Base-by-base conservation (phyloP, 2,797 vertebrate species). In the Syngnathus acus region DNA sequence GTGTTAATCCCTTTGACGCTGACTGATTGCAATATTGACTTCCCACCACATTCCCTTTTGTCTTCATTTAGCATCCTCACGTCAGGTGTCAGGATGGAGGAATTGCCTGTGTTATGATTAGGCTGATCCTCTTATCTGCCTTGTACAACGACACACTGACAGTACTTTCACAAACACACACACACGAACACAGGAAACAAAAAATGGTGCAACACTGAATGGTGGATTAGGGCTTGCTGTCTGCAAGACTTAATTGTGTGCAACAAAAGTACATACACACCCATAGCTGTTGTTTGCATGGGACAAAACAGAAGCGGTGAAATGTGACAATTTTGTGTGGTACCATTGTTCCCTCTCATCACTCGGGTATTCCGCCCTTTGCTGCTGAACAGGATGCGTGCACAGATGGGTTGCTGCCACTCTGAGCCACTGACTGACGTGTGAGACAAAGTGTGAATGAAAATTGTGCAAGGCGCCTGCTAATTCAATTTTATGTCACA, bases 401-500 rank as follows among this genome's bases (percentile, higher is more conserved):
- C 71, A 74, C 79, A 85, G 80, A 87, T 66, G 75, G 72, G 64
- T 47, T 16, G 16, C 68, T 74, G 82, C 74, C 76, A 75, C 74
- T 75, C 84, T 73, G 70, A 66, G 74, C 62, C 21, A 64, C 40
- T 68, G 66, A 75, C 73, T 81, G 82, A 70, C 6, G 72, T 82
- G 74, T 82, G 76, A 85, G 80, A 84, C 77, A 55, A 81, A 72
- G 82, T 82, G 84, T 75, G 78, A 86, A 82, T 70, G 76, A 72
- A 82, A 75, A 70, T 69, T 71, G 69, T 75, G 66, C 67, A 78
- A 78, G 76, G 78, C 76, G 72, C 59, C 72, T 74, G 66, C 68
- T 73, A 78, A 76, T 78, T 78, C 60, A 32, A 32, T 32, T 32
- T 32, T 32, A 43, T 67, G 62, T 9, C 6, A 32, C 45, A 53